Conservation (phyloP, 2,888 invertebrate genomes). For the Andricus curvator region DNA sequence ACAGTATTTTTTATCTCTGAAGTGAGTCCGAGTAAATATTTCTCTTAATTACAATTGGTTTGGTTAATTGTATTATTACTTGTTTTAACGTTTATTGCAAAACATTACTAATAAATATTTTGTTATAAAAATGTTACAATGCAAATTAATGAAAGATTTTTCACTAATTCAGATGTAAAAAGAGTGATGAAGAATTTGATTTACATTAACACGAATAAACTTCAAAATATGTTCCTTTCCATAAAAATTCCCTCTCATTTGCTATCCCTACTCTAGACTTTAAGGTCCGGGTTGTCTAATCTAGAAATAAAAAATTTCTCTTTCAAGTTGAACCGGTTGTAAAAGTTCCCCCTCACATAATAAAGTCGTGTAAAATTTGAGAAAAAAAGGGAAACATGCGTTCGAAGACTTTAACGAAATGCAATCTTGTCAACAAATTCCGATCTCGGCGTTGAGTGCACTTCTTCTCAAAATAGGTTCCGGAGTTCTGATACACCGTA, state of each 20-base stretch:
- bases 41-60: too few relatives aligned
- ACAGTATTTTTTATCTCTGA: too few relatives aligned
- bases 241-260: neutral
- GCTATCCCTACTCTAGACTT: neutral
- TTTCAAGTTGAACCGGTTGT: neutral
- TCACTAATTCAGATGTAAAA: too few relatives aligned
- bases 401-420: neutral
- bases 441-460: constrained; percentile 52
- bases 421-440: constrained; percentile 45
- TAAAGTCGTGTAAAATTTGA: neutral
- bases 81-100: too few relatives aligned
- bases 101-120: too few relatives aligned
- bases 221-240: neutral
- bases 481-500: neutral
- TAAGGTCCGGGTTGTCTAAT: too few relatives aligned
- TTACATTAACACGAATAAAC: neutral
- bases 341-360: neutral
- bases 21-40: too few relatives aligned
- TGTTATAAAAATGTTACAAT: too few relatives aligned
- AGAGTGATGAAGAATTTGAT: neutral
- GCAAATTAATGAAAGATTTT: too few relatives aligned
- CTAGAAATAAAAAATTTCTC: neutral
- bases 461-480: constrained; percentile 61
- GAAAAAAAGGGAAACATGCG: neutral
- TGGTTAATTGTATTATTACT: too few relatives aligned